A percentile compares a stretch with the other conserved stretches of the same genome.
Evolutionary conservation across 2,888 invertebrate species (phyloP).

Genomic region (Mesoligia furuncula): DNA sequence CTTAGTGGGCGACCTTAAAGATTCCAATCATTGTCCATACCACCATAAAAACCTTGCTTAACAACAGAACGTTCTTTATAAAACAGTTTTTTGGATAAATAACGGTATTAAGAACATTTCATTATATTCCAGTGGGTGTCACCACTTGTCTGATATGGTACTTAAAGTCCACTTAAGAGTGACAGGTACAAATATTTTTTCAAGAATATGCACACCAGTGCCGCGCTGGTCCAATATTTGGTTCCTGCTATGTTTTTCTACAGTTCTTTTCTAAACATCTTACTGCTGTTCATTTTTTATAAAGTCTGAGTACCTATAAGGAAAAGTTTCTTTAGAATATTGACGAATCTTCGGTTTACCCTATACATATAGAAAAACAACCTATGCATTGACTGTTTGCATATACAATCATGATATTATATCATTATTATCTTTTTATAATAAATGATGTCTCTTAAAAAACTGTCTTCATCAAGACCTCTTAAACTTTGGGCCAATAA

Average conservation of each 20-base stretch:
- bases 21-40: slow-evolving; percentile 27
- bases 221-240: slow-evolving; percentile 51
- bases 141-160: slow-evolving; percentile 45
- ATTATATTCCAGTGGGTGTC: slow-evolving; percentile 49
- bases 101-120: slow-evolving; percentile 35
- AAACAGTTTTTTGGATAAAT: slow-evolving; percentile 37
- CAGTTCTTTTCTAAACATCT: slow-evolving; percentile 5
- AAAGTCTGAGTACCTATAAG: background rate
- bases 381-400: background rate
- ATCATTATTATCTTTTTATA: too few relatives aligned
- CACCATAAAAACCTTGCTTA: slow-evolving; percentile 36
- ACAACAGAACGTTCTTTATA: slow-evolving; percentile 14
- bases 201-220: slow-evolving; percentile 14
- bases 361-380: background rate
- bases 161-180: slow-evolving; percentile 49
- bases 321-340: background rate
- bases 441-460: background rate
- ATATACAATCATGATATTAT: background rate
- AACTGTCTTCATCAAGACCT: background rate
- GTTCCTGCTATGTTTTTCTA: slow-evolving; percentile 15
- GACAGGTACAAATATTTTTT: slow-evolving; percentile 55
- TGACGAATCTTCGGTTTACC: background rate
- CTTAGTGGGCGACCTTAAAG: slow-evolving; percentile 55
- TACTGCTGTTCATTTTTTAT: slow-evolving; percentile 5
- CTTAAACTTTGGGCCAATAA: background rate